These are phyloP conservation scores for Microcebus tavaratra DNA, from an alignment of 2,113 vertebrate species.

Conservation along the genomic window DNA sequence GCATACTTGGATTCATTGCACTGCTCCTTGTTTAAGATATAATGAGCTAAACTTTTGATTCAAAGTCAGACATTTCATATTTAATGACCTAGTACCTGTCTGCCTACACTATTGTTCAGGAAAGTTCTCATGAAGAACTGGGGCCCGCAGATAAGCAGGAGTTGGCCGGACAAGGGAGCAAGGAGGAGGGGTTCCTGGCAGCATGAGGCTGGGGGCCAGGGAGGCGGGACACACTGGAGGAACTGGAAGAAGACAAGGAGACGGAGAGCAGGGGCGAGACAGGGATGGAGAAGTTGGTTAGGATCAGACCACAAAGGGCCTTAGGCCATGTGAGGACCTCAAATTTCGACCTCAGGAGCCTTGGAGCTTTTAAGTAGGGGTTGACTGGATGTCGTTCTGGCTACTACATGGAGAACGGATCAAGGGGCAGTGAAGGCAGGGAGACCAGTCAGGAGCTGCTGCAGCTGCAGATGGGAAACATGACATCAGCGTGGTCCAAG, in stretches of 20 bases:
- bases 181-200: background rate
- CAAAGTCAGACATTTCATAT: too few relatives aligned
- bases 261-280: background rate
- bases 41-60: too few relatives aligned
- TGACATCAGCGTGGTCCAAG: accelerated
- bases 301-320: background rate
- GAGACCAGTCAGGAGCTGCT: background rate
- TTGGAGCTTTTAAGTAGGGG: too few relatives aligned
- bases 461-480: background rate
- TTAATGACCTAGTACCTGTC: too few relatives aligned
- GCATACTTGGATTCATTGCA: too few relatives aligned
- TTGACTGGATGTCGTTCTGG: too few relatives aligned
- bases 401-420: accelerated
- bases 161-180: background rate
- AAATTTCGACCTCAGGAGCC: background rate
- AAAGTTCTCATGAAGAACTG: background rate
- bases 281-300: background rate
- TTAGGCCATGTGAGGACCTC: background rate
- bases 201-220: too few relatives aligned
- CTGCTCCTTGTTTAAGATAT: too few relatives aligned
- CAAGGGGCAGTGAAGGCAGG: too few relatives aligned
- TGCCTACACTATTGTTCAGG: background rate
- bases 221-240: accelerated
- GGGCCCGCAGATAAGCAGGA: background rate
- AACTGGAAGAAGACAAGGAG: background rate